phyloP scores from a whole-genome alignment of 2,113 vertebrate species.

The Climacteris rufus region DNA sequence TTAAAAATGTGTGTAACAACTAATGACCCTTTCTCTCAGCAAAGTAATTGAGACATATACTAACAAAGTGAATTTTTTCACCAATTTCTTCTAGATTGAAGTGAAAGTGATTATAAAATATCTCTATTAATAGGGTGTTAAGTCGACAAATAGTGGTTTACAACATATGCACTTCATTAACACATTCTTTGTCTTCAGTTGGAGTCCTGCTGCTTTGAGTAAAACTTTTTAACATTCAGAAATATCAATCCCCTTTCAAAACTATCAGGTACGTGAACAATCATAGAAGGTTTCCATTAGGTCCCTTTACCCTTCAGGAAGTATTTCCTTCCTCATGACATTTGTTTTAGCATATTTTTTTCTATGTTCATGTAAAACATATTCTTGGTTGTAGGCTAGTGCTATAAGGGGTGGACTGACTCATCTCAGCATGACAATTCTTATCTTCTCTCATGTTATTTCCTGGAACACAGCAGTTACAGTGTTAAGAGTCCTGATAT shows the following conservation, averaged over 20 bases:
- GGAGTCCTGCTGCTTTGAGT: neutral
- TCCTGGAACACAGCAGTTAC: neutral
- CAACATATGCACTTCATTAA: neutral
- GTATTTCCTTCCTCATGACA: neutral
- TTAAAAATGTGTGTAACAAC: neutral
- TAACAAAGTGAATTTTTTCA: neutral
- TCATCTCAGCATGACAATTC: neutral
- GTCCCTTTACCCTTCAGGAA: neutral
- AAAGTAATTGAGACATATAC: neutral
- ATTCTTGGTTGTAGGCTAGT: neutral
- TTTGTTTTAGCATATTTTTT: neutral
- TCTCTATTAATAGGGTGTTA: neutral
- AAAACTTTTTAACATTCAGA: neutral
- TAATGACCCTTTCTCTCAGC: neutral
- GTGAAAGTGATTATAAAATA: neutral
- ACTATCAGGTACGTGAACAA: neutral
- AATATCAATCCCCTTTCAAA: neutral
- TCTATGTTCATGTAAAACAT: neutral
- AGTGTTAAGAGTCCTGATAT: neutral
- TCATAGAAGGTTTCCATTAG: neutral
- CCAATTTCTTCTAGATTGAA: neutral
- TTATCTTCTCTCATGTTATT: neutral
- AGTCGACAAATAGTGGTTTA: neutral
- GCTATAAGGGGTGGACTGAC: neutral
- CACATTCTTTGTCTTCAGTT: neutral